Percentiles rank a stretch among this genome's conserved stretches.
These are phyloP conservation scores for Vulpes lagopus DNA, from an alignment of 2,113 vertebrate species.

Conservation along the genomic window DNA sequence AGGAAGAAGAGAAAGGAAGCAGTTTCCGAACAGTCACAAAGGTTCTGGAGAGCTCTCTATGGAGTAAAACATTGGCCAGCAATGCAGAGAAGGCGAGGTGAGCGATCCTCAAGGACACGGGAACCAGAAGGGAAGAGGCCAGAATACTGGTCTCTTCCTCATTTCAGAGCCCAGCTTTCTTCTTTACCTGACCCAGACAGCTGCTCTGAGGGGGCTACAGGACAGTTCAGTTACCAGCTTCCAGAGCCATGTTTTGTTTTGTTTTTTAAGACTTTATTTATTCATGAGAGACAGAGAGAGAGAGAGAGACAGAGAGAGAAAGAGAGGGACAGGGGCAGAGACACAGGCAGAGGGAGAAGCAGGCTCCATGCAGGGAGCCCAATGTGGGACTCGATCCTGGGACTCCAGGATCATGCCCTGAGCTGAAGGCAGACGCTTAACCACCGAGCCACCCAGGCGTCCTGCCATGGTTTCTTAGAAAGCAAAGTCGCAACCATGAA, in stretches of 20 bases:
- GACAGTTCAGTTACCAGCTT: too few relatives aligned
- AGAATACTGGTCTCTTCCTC: background rate
- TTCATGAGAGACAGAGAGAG: too few relatives aligned
- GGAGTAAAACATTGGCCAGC: background rate
- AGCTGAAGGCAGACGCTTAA: too few relatives aligned
- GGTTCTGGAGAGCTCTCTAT: background rate
- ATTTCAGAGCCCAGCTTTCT: background rate
- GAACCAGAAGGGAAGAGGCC: background rate
- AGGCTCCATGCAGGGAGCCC: too few relatives aligned
- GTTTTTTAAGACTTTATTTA: too few relatives aligned
- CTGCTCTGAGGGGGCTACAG: background rate
- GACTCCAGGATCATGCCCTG: too few relatives aligned
- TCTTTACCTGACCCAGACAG: background rate
- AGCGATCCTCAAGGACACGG: background rate
- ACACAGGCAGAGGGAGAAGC: too few relatives aligned
- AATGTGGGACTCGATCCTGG: too few relatives aligned
- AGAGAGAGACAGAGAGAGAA: too few relatives aligned
- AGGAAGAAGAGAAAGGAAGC: background rate
- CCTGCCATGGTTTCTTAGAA: background rate
- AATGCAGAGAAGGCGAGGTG: fast-evolving
- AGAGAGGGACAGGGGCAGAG: too few relatives aligned
- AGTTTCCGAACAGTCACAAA: background rate
- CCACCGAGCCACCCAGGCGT: too few relatives aligned
- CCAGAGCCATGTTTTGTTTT: background rate
- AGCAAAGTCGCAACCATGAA: background rate